Base-by-base conservation (phyloP, 2,797 vertebrate genomes). In the Hyperoplus lanceolatus region DNA sequence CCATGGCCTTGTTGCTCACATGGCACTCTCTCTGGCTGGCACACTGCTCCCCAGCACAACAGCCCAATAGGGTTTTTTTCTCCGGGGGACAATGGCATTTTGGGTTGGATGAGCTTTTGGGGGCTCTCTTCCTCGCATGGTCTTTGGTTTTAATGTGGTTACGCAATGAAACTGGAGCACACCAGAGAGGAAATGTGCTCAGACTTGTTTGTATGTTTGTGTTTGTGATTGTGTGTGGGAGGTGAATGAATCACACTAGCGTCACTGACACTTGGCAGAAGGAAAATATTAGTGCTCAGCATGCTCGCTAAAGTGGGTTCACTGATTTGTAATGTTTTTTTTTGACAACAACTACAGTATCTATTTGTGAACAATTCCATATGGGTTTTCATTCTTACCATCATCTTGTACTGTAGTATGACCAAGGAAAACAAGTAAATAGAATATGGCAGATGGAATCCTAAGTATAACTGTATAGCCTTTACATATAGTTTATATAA, bases 121-220 rank as follows among this genome's bases (percentile, higher is more conserved):
- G 29, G 48, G 68, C 75, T 21, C 70, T 81, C 41, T n/a, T 65
- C 58, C 60, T 70, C 66, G 73, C 70, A 78, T 81, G 75, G 66
- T 84, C 67, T 81, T 75, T 79, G 62, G 82, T 87, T 90, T 29
- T 85, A 89, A 83, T 85, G 59, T 63, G 69, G 82, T 87, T 88
- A 89, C 41, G 49, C 80, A 86, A 75, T 81, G 56, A 83, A 84
- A 84, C 36, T 79, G 5, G 41, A 59, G 18, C 67, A 79, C 21
- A 79, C 21, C 46, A 50, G 71, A 70, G 79, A 71, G 73, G 69
- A 77, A 82, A 73, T 86, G 82, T 82, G 66, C 74, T 85, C 73
- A 83, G 60, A 59, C 39, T 81, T 68, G 70, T 85, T 69, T 73
- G 70, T 75, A 64, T 82, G 67, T 82, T 87, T 87, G 67, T 87